These are phyloP conservation scores for Phoebastria nigripes DNA, from an alignment of 2,797 vertebrate genomes.

Conservation along the genomic window DNA sequence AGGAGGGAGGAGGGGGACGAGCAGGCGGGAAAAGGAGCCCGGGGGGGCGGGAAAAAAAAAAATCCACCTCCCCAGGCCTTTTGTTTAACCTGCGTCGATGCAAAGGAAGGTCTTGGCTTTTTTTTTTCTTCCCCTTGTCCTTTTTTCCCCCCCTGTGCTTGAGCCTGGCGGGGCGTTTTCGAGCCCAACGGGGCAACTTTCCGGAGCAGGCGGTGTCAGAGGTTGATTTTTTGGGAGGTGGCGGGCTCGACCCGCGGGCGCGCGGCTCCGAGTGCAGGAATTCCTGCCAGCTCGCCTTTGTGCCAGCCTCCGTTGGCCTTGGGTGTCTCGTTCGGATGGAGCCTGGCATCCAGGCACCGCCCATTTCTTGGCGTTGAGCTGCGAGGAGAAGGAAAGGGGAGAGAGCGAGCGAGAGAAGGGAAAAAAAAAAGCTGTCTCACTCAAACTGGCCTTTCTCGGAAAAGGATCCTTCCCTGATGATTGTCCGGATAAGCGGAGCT, in stretches of 20 bases:
- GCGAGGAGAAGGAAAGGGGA: constrained; percentile 70
- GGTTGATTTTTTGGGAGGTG: constrained; percentile 21
- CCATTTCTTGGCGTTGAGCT: constrained; percentile 72
- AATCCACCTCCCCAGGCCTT: constrained; percentile 36
- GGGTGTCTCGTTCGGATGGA: constrained; percentile 67
- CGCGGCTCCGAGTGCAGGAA: constrained; percentile 56
- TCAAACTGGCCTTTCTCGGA: constrained; percentile 71
- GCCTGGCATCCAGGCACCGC: constrained; percentile 75
- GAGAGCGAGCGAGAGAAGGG: constrained; percentile 62
- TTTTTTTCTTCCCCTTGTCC: background rate
- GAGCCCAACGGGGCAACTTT: constrained; percentile 20
- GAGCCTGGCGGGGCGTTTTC: background rate
- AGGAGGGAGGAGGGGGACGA: background rate
- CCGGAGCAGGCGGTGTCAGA: background rate
- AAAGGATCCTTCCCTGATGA: constrained; percentile 66
- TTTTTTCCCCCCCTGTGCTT: background rate
- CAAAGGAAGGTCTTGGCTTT: background rate
- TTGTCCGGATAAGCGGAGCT: constrained; percentile 68
- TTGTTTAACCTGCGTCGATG: constrained; percentile 21
- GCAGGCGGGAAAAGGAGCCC: background rate
- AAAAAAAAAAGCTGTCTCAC: constrained; percentile 62
- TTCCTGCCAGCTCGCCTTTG: constrained; percentile 71
- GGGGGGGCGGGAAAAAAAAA: background rate
- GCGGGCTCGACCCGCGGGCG: background rate
- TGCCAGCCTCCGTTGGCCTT: constrained; percentile 71